Evolutionary conservation across 2,797 vertebrate species (phyloP), one percentile per base, ranked within the genome.

Genomic region (Trichosurus vulpecula): DNA sequence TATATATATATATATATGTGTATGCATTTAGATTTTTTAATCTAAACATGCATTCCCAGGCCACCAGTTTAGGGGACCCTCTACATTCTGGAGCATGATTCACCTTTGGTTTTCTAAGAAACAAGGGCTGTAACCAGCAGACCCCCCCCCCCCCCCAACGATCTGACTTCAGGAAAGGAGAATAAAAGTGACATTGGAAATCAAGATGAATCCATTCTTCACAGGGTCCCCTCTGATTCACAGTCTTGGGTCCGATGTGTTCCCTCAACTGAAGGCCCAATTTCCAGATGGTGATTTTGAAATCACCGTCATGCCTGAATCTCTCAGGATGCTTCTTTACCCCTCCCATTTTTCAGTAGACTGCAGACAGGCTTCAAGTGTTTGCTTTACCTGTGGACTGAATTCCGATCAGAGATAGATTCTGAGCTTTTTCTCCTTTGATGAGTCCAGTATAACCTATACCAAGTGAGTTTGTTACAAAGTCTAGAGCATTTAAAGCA

Each of bases 341-440:
- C 53, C 87, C 56, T 66, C 90, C 3, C 92, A 94, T 66, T 94
- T 95, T 96, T 35, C 47, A 89, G 91, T 90, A 0, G 12, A 27
- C 92, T 96, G 95, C 92, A 22, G 8, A 22, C 53, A 5, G 57
- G 1, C 51, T 94, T 94, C 57, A 57, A 91, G 19, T 95, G 94
- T 74, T 92, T 97, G 53, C 93, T 95, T 97, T 92, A 87, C 22
- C 74, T 93, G 29, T 0, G 54, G 90, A 93, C n/a, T 95, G 0
- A 96, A 96, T 95, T 96, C 97, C 94, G 30, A 95, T 74, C 54
- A 96, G 57, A 25, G 52, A 94, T 94, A 30, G 93, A 52, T 52
- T 58, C 95, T 90, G 47, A 95, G 93, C 90, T 51, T 94, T 90
- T 95, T 96, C 90, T 91, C 55, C 52, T 96, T 97, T 51, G 41